phyloP scores from a whole-genome alignment of 2,888 invertebrate species.

The Cheilosia grossa region DNA sequence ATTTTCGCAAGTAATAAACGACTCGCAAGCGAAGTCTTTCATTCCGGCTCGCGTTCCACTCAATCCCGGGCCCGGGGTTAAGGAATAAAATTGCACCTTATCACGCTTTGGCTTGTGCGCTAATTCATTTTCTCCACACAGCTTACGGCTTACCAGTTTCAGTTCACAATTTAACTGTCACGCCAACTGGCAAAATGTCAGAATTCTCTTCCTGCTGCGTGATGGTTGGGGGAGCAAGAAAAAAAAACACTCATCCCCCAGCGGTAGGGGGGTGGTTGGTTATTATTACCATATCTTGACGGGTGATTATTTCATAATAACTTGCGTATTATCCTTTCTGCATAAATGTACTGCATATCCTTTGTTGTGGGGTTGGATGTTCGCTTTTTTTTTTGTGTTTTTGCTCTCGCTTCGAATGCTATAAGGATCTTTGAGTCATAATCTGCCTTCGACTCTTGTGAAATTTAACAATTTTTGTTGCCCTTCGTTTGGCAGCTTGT shows the following conservation, averaged over 20 bases:
- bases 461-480: conserved; percentile 51
- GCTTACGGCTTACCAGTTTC: conserved; percentile 12
- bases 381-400: conserved; percentile 2
- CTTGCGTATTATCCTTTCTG: conserved; percentile 73
- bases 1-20: conserved; percentile 72
- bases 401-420: conserved; percentile 29
- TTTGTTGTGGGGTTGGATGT: conserved; percentile 41
- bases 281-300: conserved; percentile 75
- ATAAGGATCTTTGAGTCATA: conserved; percentile 62
- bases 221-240: conserved; percentile 24
- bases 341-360: conserved; percentile 66
- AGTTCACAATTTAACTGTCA: conserved; percentile 70
- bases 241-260: neutral
- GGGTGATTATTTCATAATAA: conserved; percentile 75
- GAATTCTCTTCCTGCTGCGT: conserved; percentile 65
- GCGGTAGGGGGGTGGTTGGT: conserved; percentile 1
- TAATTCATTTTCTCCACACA: conserved; percentile 56
- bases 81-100: conserved; percentile 65
- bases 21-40: conserved; percentile 29
- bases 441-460: conserved; percentile 47
- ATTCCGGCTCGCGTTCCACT: conserved; percentile 1
- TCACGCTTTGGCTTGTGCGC: conserved; percentile 56
- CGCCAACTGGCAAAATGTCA: conserved; percentile 73
- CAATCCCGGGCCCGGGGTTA: conserved; percentile 17
- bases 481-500: conserved; percentile 23